phyloP scores from a whole-genome alignment of 2,113 vertebrate species.

The Caranx melampygus region DNA sequence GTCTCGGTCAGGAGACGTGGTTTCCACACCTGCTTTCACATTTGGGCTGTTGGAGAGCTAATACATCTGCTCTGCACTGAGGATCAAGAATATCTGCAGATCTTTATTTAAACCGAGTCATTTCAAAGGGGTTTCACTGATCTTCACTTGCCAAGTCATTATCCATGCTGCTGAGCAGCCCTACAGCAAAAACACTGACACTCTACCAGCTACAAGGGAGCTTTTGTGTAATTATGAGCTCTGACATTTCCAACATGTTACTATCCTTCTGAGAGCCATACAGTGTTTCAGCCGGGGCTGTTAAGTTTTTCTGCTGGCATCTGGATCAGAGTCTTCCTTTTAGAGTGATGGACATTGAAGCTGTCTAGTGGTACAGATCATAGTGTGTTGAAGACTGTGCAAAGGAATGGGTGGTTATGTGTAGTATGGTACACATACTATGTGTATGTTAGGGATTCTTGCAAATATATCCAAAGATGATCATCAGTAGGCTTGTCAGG shows the following conservation, averaged over 20 bases:
- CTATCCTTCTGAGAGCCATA: constrained; percentile 3
- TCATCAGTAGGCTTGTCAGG: not conserved
- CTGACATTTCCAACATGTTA: constrained; percentile 20
- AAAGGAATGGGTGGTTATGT: not conserved
- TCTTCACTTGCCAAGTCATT: constrained; percentile 5
- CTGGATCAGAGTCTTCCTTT: constrained; percentile 7
- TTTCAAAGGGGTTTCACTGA: constrained; percentile 9
- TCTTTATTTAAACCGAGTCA: constrained; percentile 20
- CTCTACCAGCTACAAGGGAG: constrained; percentile 12
- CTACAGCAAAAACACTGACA: constrained; percentile 25
- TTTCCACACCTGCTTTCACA: not conserved
- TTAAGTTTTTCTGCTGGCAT: constrained; percentile 19
- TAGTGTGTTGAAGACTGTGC: not conserved
- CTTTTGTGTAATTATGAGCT: constrained; percentile 38
- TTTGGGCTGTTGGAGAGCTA: not conserved
- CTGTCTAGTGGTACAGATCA: not conserved
- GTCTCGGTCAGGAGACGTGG: not conserved
- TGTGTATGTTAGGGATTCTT: not conserved
- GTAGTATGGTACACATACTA: no score
- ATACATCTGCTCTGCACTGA: not conserved
- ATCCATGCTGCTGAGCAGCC: not conserved
- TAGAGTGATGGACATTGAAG: not conserved
- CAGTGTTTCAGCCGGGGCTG: not conserved
- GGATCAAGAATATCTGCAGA: constrained; percentile 25
- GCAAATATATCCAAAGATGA: no score